Conservation (phyloP, 2,113 vertebrate species). For the Salvelinus namaycush region DNA sequence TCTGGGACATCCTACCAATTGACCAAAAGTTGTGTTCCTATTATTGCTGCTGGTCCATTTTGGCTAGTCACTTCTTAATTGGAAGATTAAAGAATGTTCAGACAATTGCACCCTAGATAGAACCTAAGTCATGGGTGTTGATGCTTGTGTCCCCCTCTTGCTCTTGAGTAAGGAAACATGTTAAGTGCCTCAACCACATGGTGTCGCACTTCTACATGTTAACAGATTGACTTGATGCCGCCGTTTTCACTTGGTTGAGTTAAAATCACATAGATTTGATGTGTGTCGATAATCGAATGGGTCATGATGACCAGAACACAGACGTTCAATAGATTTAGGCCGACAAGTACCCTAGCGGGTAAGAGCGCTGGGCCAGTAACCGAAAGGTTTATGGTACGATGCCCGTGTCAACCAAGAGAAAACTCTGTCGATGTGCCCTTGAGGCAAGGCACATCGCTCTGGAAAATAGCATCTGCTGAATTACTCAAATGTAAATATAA, state of each 20-base stretch:
- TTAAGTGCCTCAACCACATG: constrained; percentile 38
- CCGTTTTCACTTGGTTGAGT: not conserved
- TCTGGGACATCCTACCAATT: not conserved
- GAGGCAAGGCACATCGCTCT: too few relatives aligned
- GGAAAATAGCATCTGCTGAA: too few relatives aligned
- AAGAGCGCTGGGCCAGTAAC: too few relatives aligned
- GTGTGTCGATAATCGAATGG: not conserved
- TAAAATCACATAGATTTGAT: not conserved
- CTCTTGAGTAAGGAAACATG: not conserved
- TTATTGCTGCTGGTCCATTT: not conserved
- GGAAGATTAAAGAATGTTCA: too few relatives aligned
- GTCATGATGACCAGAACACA: not conserved
- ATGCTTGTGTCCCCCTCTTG: not conserved
- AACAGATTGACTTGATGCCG: not conserved
- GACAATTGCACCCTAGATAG: too few relatives aligned
- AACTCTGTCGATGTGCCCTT: too few relatives aligned
- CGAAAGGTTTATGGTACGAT: too few relatives aligned
- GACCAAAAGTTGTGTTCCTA: not conserved
- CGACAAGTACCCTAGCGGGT: too few relatives aligned
- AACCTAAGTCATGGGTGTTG: too few relatives aligned
- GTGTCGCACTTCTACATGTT: constrained; percentile 51
- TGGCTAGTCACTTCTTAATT: not conserved
- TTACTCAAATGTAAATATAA: too few relatives aligned
- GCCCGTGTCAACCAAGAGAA: too few relatives aligned
- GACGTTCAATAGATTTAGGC: not conserved